Evolutionary conservation across 2,888 invertebrate genomes (phyloP).

Genomic region (Hypolimnas misippus): DNA sequence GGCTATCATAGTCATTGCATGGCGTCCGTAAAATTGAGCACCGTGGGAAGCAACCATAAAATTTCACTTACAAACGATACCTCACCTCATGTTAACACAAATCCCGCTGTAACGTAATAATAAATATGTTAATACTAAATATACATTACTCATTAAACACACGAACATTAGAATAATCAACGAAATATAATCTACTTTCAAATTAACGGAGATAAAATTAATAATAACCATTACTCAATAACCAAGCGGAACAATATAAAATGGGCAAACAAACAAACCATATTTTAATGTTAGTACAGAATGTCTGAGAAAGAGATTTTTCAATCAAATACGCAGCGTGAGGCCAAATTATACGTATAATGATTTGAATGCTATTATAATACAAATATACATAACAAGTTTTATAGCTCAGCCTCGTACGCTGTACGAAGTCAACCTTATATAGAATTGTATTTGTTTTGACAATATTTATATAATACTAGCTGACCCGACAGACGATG

Average conservation of each 20-base stretch:
- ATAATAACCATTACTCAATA: conserved; percentile 45
- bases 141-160: conserved; percentile 7
- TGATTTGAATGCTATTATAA: conserved; percentile 55
- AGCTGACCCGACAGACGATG: no score
- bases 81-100: conserved; percentile 1
- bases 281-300: conserved; percentile 32
- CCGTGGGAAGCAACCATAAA: neutral
- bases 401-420: conserved; percentile 27
- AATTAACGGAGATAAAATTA: conserved; percentile 37
- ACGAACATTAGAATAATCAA: conserved; percentile 2
- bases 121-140: neutral
- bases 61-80: conserved; percentile 6
- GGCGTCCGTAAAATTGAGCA: no score
- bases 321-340: conserved; percentile 73
- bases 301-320: conserved; percentile 51
- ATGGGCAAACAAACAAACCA: conserved; percentile 36
- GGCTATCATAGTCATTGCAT: no score
- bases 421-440: neutral
- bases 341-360: conserved; percentile 70
- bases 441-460: neutral
- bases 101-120: neutral
- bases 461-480: neutral
- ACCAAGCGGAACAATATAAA: conserved; percentile 39
- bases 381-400: conserved; percentile 44
- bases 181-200: conserved; percentile 25